Evolutionary conservation across 1,140 invertebrate genomes (phyloP).

Genomic region (Aphaenogaster rudis): DNA sequence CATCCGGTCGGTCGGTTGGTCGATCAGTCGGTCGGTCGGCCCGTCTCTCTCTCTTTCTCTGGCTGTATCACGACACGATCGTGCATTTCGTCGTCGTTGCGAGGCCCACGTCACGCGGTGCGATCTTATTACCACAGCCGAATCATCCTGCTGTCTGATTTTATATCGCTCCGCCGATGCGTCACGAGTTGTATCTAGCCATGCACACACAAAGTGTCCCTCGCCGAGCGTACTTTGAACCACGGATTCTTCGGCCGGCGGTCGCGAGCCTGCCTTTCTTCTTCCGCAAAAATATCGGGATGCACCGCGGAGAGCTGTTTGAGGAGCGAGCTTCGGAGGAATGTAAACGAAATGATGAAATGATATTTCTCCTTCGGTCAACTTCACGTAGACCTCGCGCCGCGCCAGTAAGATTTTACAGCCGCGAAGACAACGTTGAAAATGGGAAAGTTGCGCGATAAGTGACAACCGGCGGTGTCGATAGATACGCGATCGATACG

Average conservation of each 20-base stretch:
- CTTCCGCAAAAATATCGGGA: neutral
- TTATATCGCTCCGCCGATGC: conserved; percentile 48
- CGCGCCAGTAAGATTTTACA: neutral
- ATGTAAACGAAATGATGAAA: neutral
- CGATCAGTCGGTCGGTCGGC: conserved; percentile 34
- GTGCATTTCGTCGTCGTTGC: conserved; percentile 63
- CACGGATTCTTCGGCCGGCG: neutral
- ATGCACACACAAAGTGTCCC: neutral
- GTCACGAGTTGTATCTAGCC: neutral
- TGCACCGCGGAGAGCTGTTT: neutral
- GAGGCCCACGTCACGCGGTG: conserved; percentile 63
- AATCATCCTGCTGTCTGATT: conserved; percentile 61
- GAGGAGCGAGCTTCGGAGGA: neutral
- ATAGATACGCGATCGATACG: conserved; percentile 29
- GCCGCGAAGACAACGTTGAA: neutral
- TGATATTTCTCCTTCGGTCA: neutral
- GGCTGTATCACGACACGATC: conserved; percentile 62
- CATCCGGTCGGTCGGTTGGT: conserved; percentile 79
- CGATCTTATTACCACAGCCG: conserved; percentile 42
- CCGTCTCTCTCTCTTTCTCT: conserved; percentile 27
- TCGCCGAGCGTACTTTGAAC: neutral
- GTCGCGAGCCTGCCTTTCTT: neutral
- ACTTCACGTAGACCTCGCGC: neutral
- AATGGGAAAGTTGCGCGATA: neutral
- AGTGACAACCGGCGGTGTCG: neutral